phyloP scores from a whole-genome alignment of 2,888 invertebrate species.

The Ophioninae sp. region DNA sequence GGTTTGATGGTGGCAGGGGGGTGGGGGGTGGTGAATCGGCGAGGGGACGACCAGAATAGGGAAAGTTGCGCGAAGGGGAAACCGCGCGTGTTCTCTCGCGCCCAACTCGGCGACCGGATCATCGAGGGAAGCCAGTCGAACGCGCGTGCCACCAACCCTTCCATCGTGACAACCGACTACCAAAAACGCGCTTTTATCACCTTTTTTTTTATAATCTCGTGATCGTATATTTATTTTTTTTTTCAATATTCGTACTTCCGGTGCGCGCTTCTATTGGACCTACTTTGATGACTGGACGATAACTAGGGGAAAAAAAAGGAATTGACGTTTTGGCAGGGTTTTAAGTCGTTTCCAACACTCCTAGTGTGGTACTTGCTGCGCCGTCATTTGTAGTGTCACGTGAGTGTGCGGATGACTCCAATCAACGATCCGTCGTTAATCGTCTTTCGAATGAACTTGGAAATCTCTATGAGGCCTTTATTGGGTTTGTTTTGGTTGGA shows the following conservation, averaged over 20 bases:
- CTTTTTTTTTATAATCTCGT: neutral
- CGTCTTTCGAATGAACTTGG: too few species aligned
- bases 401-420: conserved; percentile 45
- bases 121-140: conserved; percentile 74
- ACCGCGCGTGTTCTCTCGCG: conserved; percentile 65
- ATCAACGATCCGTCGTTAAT: neutral
- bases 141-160: conserved; percentile 74
- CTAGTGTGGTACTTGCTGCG: neutral
- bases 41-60: conserved; percentile 62
- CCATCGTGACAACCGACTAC: conserved; percentile 65
- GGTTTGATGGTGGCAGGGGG: conserved; percentile 41
- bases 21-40: conserved; percentile 67
- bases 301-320: too few species aligned
- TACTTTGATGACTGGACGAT: too few species aligned
- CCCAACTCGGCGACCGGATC: conserved; percentile 69
- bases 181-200: conserved; percentile 17
- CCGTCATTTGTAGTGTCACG: conserved; percentile 48
- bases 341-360: too few species aligned
- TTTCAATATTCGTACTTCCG: too few species aligned
- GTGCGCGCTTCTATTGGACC: too few species aligned
- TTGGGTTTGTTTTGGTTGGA: neutral
- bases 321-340: too few species aligned
- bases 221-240: too few species aligned
- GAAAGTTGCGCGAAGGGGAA: conserved; percentile 76
- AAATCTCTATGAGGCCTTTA: too few species aligned